These are phyloP conservation scores for Poecilia picta DNA, from an alignment of 2,797 vertebrate species.

Conservation along the genomic window DNA sequence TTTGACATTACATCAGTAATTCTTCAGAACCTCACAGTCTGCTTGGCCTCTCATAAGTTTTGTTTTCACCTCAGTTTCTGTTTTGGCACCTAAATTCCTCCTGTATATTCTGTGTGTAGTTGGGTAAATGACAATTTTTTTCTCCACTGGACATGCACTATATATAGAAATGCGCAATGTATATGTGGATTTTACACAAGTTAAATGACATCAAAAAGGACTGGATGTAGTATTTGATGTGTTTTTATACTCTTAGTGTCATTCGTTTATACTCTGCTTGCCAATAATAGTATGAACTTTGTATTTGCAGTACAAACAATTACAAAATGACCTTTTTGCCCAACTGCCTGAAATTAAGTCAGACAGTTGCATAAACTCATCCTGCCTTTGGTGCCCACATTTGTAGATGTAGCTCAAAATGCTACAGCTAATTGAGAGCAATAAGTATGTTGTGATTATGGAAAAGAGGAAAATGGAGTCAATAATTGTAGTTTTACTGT, in stretches of 20 bases:
- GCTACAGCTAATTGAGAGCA: not conserved
- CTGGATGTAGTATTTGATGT: not conserved
- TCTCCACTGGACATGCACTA: not conserved
- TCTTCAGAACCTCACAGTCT: constrained; percentile 34
- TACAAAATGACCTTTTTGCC: not conserved
- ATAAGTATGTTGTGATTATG: not conserved
- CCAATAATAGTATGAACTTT: not conserved
- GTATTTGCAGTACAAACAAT: not conserved
- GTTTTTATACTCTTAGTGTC: not conserved
- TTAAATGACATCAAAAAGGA: not conserved
- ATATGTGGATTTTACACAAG: not conserved
- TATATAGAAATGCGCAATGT: not conserved
- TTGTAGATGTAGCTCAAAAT: not conserved
- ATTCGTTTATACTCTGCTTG: not conserved
- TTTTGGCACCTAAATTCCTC: not conserved
- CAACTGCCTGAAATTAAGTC: not conserved
- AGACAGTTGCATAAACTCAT: not conserved
- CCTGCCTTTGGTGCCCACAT: not conserved
- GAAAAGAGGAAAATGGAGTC: not conserved
- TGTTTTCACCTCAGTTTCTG: constrained; percentile 17
- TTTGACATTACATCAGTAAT: constrained; percentile 33
- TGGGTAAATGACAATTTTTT: constrained; percentile 7
- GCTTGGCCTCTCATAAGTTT: constrained; percentile 24
- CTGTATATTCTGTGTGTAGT: constrained; percentile 3
- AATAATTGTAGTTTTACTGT: not conserved